Conservation (phyloP, 2,888 invertebrate species). For the Drosophila mettleri region DNA sequence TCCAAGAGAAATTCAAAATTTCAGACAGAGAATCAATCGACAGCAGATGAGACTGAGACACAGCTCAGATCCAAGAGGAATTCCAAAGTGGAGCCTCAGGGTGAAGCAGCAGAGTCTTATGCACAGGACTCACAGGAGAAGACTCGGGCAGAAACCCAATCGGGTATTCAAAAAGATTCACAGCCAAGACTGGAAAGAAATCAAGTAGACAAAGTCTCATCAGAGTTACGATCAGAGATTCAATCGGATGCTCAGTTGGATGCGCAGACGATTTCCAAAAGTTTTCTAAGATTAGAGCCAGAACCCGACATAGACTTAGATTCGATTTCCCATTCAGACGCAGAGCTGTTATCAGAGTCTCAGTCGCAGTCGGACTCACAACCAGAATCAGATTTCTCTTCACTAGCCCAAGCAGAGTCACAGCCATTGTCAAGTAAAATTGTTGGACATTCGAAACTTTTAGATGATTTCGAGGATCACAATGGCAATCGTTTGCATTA, state of each 20-base stretch:
- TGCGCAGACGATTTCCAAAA: not conserved
- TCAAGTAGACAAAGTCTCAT: not conserved
- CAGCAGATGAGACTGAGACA: not conserved
- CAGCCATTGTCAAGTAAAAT: not conserved
- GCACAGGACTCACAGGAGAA: not conserved
- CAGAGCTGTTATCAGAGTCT: not conserved
- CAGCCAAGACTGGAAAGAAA: not conserved
- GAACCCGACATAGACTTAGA: not conserved
- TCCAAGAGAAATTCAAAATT: no score
- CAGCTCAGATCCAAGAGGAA: not conserved
- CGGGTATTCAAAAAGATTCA: no score
- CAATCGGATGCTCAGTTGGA: not conserved
- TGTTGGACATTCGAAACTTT: not conserved
- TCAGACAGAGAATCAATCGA: no score
- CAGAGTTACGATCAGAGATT: not conserved
- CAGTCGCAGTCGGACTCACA: not conserved
- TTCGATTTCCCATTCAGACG: not conserved
- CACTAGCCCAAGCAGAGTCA: not conserved
- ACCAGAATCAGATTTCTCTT: not conserved
- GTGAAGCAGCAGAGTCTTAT: not conserved
- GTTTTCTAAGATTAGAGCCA: not conserved
- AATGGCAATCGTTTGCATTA: conserved; percentile 54
- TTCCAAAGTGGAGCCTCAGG: not conserved
- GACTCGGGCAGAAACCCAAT: not conserved
- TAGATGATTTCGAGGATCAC: conserved; percentile 65